Evolutionary conservation across 2,888 invertebrate genomes (phyloP).

Genomic region (Drosophila imparisetae): DNA sequence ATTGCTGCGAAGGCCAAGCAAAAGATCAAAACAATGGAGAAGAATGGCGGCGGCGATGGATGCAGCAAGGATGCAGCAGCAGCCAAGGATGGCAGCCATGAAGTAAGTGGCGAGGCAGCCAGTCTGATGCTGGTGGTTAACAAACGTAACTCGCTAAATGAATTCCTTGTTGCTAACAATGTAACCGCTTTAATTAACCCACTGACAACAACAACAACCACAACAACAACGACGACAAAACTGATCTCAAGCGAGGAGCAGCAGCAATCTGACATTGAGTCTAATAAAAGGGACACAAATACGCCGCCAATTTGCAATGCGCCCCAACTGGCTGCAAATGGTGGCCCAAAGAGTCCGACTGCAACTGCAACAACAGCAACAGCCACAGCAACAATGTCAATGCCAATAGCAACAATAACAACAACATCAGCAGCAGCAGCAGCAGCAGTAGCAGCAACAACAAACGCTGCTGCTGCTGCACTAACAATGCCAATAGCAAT

Average conservation of each 20-base stretch:
- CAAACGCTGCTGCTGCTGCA: constrained; percentile 1
- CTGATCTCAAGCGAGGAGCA: constrained; percentile 26
- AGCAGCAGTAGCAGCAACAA: not conserved
- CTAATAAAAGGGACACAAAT: constrained; percentile 60
- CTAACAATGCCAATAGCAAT: constrained; percentile 13
- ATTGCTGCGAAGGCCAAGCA: constrained; percentile 90
- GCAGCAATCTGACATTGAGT: constrained; percentile 27
- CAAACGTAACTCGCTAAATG: constrained; percentile 85
- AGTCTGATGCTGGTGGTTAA: constrained; percentile 40
- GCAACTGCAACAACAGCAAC: constrained; percentile 28
- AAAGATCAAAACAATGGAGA: constrained; percentile 86
- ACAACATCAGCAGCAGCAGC: not conserved
- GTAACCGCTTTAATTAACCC: constrained; percentile 81
- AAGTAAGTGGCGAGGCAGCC: constrained; percentile 78
- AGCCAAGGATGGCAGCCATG: constrained; percentile 44
- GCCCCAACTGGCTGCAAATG: constrained; percentile 75
- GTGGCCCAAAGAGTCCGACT: constrained; percentile 71
- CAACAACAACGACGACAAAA: constrained; percentile 18
- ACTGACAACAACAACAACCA: constrained; percentile 68
- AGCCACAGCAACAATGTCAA: constrained; percentile 9
- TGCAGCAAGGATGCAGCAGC: constrained; percentile 31
- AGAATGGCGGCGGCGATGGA: constrained; percentile 77
- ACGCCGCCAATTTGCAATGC: constrained; percentile 78
- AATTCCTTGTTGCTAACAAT: constrained; percentile 84
- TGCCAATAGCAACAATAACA: constrained; percentile 21